These are phyloP conservation scores for Lagodon rhomboides DNA, from an alignment of 2,797 vertebrate species.

Conservation along the genomic window DNA sequence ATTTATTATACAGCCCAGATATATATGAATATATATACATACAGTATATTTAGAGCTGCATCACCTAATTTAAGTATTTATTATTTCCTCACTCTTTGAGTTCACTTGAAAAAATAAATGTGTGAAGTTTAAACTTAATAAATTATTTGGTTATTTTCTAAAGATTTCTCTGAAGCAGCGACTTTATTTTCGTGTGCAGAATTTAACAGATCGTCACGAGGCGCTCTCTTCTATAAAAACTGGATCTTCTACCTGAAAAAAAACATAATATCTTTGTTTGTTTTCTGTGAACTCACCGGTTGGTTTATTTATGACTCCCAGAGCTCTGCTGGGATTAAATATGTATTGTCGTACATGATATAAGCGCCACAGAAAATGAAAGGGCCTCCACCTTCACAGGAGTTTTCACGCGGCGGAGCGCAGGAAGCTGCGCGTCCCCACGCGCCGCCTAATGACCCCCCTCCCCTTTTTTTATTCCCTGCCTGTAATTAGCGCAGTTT, in stretches of 20 bases:
- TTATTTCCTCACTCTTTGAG: constrained; percentile 73
- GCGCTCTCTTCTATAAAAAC: too few relatives aligned
- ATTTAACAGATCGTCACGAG: too few relatives aligned
- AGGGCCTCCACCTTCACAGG: constrained; percentile 59
- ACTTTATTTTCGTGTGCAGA: too few relatives aligned
- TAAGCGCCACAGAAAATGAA: constrained; percentile 32
- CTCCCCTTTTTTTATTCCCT: too few relatives aligned
- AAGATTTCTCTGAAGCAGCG: constrained; percentile 13
- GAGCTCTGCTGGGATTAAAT: constrained; percentile 86
- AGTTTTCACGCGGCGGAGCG: constrained; percentile 43
- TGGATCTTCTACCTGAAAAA: too few relatives aligned
- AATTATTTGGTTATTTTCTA: constrained; percentile 84
- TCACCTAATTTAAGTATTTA: constrained; percentile 67
- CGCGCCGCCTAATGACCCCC: constrained; percentile 37
- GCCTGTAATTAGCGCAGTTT: constrained; percentile 82
- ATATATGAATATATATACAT: neutral
- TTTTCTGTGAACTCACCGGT: constrained; percentile 45
- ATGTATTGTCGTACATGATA: constrained; percentile 81
- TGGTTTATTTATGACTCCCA: constrained; percentile 86
- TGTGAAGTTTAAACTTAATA: constrained; percentile 84
- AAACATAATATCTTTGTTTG: constrained; percentile 42
- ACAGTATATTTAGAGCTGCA: constrained; percentile 35
- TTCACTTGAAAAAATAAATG: constrained; percentile 77
- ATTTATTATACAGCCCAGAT: constrained; percentile 54
- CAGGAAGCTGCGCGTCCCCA: neutral